Conservation (phyloP, 2,113 vertebrate genomes). For the Pterophyllum scalare region DNA sequence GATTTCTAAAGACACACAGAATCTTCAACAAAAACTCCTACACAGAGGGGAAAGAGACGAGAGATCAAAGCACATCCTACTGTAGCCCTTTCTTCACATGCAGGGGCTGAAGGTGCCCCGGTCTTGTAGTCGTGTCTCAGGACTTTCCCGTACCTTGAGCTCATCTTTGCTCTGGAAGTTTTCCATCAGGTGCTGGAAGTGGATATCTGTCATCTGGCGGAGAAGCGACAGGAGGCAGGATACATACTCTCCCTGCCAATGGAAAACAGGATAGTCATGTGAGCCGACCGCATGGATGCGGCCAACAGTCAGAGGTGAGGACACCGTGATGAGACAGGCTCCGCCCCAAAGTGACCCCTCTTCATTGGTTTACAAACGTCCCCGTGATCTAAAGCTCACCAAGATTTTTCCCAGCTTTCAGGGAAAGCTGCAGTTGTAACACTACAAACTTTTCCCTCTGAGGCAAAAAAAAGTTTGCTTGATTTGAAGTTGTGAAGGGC, state of each 20-base stretch:
- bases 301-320: neutral
- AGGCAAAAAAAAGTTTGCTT: neutral
- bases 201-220: slow-evolving; percentile 96
- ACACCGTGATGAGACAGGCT: neutral
- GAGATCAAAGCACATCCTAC: no score
- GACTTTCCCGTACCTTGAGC: slow-evolving; percentile 86
- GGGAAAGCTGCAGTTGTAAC: fast-evolving
- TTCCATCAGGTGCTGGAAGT: slow-evolving; percentile 95
- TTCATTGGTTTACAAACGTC: neutral
- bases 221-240: slow-evolving; percentile 97
- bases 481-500: neutral
- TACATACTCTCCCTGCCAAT: slow-evolving; percentile 94
- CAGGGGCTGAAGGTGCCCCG: no score
- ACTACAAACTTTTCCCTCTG: no score
- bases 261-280: slow-evolving; percentile 10
- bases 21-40: slow-evolving; percentile 98
- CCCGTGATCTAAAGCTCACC: neutral
- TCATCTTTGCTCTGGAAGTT: slow-evolving; percentile 99
- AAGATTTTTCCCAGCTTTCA: fast-evolving
- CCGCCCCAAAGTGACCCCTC: neutral
- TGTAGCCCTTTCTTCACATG: neutral
- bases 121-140: neutral
- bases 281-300: slow-evolving; percentile 38
- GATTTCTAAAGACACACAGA: slow-evolving; percentile 95
- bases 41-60: neutral